phyloP scores from a whole-genome alignment of 2,113 vertebrate genomes.

The Orthonyx spaldingii region DNA sequence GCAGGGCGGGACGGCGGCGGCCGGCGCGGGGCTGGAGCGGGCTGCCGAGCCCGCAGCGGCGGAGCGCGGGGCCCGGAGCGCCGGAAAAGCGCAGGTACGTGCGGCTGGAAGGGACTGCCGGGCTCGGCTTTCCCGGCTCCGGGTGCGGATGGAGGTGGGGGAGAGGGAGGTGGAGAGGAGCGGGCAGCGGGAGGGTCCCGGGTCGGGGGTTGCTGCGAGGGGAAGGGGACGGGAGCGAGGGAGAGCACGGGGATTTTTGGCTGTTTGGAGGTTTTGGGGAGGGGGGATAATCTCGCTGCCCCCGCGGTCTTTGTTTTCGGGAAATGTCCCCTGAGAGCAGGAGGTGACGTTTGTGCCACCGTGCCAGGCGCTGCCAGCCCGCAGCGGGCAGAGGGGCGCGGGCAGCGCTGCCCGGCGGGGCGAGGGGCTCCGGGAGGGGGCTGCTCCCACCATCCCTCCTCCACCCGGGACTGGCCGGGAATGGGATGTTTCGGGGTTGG shows the following conservation, averaged over 20 bases:
- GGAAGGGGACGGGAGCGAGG: background rate
- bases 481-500: background rate
- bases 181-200: background rate
- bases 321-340: background rate
- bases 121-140: background rate
- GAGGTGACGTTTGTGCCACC: background rate
- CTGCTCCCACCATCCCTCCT: background rate
- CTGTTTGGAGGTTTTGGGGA: background rate
- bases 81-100: background rate
- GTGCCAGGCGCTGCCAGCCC: background rate
- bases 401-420: background rate
- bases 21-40: background rate
- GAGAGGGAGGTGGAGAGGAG: background rate
- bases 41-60: background rate
- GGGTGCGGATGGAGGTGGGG: background rate
- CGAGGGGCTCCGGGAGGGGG: background rate
- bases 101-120: background rate
- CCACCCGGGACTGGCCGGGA: rapidly evolving
- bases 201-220: background rate
- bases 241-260: background rate
- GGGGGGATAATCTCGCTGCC: background rate
- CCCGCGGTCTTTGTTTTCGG: background rate
- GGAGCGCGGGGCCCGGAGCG: background rate
- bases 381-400: background rate
- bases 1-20: background rate